Evolutionary conservation across 2,113 vertebrate species (phyloP).

Genomic region (Poeciliopsis prolifica): DNA sequence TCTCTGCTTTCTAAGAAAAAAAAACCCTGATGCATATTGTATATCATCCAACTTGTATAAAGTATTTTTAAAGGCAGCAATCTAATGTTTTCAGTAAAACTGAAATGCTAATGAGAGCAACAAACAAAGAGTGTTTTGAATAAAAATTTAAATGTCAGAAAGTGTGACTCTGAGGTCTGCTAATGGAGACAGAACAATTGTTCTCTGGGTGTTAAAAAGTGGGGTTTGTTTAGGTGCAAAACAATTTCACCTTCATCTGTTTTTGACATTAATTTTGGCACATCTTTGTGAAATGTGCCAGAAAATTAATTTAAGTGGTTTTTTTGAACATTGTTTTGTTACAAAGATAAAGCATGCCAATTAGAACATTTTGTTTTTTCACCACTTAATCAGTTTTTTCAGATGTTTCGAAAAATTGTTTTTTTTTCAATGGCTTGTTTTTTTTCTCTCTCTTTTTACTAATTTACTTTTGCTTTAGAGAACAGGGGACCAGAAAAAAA

Average conservation of each 20-base stretch:
- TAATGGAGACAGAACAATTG: neutral
- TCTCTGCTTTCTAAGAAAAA: neutral
- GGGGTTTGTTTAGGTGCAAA: neutral
- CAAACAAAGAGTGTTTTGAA: no score
- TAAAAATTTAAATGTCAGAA: neutral
- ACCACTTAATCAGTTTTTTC: neutral
- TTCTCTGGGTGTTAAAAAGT: neutral
- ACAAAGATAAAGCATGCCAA: neutral
- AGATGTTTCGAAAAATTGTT: neutral
- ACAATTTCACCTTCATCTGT: neutral
- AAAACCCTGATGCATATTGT: neutral
- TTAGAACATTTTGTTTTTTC: neutral
- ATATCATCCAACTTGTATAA: neutral
- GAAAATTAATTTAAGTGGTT: neutral
- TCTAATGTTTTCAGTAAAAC: neutral
- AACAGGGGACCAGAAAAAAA: neutral
- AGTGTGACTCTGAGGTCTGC: neutral
- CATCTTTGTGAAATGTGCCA: neutral
- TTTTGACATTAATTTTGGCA: neutral
- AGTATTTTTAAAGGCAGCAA: neutral
- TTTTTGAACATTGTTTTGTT: neutral
- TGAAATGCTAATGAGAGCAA: neutral
- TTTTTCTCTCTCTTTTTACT: neutral
- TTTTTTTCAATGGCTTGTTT: neutral
- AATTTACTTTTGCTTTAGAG: neutral